A percentile compares a stretch with the other conserved stretches of the same genome.
Evolutionary conservation across 2,113 vertebrate genomes (phyloP).

Genomic region (Pundamilia nyererei): DNA sequence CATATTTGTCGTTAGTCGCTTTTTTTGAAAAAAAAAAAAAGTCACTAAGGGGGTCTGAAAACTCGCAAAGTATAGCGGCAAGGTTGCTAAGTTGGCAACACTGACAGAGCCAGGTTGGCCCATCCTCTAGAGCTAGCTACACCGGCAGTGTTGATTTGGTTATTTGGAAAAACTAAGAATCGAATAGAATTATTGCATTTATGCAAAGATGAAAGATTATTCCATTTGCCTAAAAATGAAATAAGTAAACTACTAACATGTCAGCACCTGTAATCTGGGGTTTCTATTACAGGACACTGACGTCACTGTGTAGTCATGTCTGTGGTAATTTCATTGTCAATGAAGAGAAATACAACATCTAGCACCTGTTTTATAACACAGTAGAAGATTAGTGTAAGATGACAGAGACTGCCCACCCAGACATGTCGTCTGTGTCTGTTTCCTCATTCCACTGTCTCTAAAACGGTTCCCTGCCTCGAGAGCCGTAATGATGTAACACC

Average conservation of each 20-base stretch:
- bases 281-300: neutral
- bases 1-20: neutral
- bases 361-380: neutral
- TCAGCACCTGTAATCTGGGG: neutral
- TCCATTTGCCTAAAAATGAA: neutral
- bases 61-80: neutral
- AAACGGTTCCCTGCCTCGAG: neutral
- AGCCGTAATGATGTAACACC: conserved; percentile 8
- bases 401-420: neutral
- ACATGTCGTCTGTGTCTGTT: neutral
- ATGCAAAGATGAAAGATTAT: neutral
- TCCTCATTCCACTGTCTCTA: neutral
- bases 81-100: neutral
- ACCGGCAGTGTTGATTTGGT: neutral
- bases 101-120: neutral
- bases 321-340: neutral
- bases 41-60: neutral
- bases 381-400: neutral
- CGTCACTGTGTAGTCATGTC: neutral
- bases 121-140: neutral
- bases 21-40: neutral
- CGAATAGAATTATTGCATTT: neutral
- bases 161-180: neutral
- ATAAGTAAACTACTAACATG: neutral
- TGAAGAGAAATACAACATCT: neutral